A percentile compares a stretch with the other conserved stretches of the same genome.
Conservation (phyloP, 2,797 vertebrate species). For the Morus bassanus region DNA sequence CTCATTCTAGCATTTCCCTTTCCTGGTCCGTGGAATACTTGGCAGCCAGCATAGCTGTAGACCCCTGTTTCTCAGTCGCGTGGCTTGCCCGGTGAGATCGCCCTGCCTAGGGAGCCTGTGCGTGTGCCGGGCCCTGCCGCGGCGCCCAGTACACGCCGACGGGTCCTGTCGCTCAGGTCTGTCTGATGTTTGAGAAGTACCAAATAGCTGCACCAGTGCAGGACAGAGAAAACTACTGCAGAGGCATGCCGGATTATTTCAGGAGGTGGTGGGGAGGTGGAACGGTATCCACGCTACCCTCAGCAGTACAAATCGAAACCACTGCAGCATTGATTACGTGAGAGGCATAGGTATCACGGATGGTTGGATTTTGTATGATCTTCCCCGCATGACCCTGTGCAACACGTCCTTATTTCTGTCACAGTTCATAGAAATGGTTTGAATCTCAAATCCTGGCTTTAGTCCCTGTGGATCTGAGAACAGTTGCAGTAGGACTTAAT, state of each 20-base stretch:
- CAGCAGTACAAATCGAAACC: too few species aligned
- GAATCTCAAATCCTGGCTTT: not conserved
- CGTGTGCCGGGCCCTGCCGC: rapidly evolving
- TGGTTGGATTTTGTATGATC: not conserved
- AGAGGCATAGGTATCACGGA: rapidly evolving
- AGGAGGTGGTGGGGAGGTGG: not conserved
- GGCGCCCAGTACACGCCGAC: rapidly evolving
- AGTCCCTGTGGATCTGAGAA: not conserved
- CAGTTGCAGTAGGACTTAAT: not conserved
- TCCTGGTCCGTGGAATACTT: not conserved
- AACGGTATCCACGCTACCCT: not conserved
- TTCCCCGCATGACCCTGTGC: rapidly evolving
- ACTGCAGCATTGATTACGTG: rapidly evolving
- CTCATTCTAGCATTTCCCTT: not conserved
- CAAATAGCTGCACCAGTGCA: not conserved
- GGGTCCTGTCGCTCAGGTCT: not conserved
- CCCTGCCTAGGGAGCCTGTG: rapidly evolving
- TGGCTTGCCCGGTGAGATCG: not conserved
- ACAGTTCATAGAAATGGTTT: not conserved
- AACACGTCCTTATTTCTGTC: not conserved
- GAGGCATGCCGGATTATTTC: not conserved
- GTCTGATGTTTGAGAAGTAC: not conserved
- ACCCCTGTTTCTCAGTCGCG: not conserved
- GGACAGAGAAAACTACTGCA: not conserved
- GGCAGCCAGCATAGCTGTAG: not conserved